Evolutionary conservation across 2,113 vertebrate species (phyloP).

Genomic region (Nerophis ophidion): DNA sequence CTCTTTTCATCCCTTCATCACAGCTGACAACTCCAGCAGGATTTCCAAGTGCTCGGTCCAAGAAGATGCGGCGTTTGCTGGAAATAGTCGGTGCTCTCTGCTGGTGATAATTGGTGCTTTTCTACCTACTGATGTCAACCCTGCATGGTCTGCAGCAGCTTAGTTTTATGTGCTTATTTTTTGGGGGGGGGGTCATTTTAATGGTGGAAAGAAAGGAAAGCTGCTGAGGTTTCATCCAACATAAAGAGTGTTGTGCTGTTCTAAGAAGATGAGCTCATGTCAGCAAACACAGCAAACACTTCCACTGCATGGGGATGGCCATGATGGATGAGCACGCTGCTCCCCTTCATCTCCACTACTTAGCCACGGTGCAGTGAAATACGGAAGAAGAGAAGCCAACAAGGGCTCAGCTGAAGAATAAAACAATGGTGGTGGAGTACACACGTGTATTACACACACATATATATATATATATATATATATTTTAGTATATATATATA

Average conservation of each 20-base stretch:
- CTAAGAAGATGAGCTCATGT: constrained; percentile 34
- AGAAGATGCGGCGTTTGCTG: background rate
- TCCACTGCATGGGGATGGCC: constrained; percentile 16
- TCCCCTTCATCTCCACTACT: constrained; percentile 26
- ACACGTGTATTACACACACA: background rate
- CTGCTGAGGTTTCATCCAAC: constrained; percentile 21
- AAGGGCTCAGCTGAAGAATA: no score
- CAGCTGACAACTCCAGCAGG: constrained; percentile 33
- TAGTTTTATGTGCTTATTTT: no score
- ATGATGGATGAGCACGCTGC: constrained; percentile 38
- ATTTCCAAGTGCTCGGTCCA: constrained; percentile 8
- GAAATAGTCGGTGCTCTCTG: constrained; percentile 2
- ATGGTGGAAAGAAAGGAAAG: constrained; percentile 5
- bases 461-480: no score
- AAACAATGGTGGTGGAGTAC: background rate
- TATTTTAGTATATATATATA: no score
- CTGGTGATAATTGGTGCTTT: constrained; percentile 21
- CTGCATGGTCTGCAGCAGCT: background rate
- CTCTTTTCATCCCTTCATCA: constrained; percentile 11
- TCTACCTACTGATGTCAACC: constrained; percentile 20
- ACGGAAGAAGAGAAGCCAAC: background rate
- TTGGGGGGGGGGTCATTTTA: background rate
- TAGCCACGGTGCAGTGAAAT: constrained; percentile 26
- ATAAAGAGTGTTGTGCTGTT: constrained; percentile 26
- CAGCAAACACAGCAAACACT: constrained; percentile 40